Evolutionary conservation across 2,888 invertebrate genomes (phyloP).

Genomic region (Sycophila texana): DNA sequence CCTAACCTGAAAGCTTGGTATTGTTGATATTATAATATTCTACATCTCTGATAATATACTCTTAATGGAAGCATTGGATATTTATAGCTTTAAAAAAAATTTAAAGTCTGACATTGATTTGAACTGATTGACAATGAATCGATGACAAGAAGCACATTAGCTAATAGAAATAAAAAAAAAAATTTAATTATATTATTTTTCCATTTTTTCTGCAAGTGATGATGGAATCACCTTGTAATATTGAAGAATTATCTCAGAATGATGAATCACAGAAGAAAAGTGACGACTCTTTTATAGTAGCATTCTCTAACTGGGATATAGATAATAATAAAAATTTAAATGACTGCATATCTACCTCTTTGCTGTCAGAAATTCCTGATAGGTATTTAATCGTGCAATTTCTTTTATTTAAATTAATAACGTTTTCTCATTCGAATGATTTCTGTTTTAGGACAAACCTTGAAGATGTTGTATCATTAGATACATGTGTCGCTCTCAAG

Average conservation of each 20-base stretch:
- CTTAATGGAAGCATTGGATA: background rate
- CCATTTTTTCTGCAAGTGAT: constrained; percentile 8
- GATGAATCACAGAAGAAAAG: constrained; percentile 9
- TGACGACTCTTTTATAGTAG: constrained; percentile 22
- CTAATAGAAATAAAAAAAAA: background rate
- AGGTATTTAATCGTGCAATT: constrained; percentile 59
- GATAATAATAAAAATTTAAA: constrained; percentile 62
- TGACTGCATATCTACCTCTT: constrained; percentile 63
- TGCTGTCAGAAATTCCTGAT: constrained; percentile 56
- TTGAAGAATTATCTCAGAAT: constrained; percentile 8
- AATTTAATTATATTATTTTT: background rate
- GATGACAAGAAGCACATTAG: constrained; percentile 5
- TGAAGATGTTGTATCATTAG: constrained; percentile 70
- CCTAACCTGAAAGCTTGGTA: constrained; percentile 17
- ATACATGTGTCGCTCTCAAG: constrained; percentile 66
- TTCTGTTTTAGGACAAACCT: constrained; percentile 66
- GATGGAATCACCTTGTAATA: constrained; percentile 35
- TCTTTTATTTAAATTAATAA: background rate
- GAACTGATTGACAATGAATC: background rate
- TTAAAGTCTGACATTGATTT: constrained; percentile 22
- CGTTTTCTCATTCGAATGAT: constrained; percentile 7
- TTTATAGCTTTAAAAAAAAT: constrained; percentile 15
- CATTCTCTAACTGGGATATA: constrained; percentile 66
- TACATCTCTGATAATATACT: no score
- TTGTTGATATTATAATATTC: no score